phyloP scores from a whole-genome alignment of 2,113 vertebrate genomes.

The Siphamia tubifer region DNA sequence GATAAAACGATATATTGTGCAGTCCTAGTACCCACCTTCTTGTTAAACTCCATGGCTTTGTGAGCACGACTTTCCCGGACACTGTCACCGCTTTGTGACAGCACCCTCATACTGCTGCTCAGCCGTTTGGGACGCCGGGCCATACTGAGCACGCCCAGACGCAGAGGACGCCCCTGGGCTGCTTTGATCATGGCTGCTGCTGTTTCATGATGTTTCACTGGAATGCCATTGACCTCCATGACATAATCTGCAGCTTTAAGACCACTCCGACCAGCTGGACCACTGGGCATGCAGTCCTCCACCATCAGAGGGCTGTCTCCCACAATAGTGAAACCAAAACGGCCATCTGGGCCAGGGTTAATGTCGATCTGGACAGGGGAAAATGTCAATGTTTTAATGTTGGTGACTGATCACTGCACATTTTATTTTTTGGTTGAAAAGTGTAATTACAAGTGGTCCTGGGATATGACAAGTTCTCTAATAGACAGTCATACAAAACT shows the following conservation, averaged over 20 bases:
- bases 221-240: constrained; percentile 85
- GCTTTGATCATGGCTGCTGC: constrained; percentile 80
- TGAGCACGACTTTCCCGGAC: constrained; percentile 84
- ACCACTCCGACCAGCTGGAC: constrained; percentile 79
- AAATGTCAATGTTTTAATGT: background rate
- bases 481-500: no score
- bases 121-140: constrained; percentile 73
- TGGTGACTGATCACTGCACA: no score
- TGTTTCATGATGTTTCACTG: constrained; percentile 76
- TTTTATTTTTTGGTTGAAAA: no score
- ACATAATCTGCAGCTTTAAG: constrained; percentile 82
- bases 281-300: constrained; percentile 78
- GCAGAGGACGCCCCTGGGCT: constrained; percentile 74
- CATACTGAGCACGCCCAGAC: constrained; percentile 85
- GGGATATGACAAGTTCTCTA: no score
- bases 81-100: constrained; percentile 74
- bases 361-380: constrained; percentile 70
- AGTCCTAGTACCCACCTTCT: constrained; percentile 79
- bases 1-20: no score
- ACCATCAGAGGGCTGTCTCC: constrained; percentile 82
- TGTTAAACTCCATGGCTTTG: constrained; percentile 93
- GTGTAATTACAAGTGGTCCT: no score
- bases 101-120: constrained; percentile 82
- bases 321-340: constrained; percentile 83
- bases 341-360: constrained; percentile 71